These are phyloP conservation scores for Lycodopsis pacificus DNA, from an alignment of 2,797 vertebrate genomes.

Conservation along the genomic window DNA sequence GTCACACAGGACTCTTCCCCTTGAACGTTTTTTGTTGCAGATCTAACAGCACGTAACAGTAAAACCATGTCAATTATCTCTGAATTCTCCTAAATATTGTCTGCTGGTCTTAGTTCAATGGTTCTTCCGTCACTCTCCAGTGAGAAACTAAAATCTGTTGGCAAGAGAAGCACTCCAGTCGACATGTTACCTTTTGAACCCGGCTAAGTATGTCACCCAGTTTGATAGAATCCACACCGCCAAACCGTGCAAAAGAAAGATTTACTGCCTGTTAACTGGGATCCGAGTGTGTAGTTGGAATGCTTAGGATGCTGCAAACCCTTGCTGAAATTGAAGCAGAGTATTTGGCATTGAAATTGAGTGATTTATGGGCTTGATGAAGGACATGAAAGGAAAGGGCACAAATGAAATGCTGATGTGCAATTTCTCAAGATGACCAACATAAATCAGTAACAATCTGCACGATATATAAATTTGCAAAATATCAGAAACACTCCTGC, in stretches of 20 bases:
- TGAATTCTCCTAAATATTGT: conserved; percentile 43
- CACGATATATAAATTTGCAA: not conserved
- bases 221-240: conserved; percentile 50
- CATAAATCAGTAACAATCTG: conserved; percentile 13
- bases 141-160: conserved; percentile 31
- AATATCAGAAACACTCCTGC: not conserved
- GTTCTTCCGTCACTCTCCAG: conserved; percentile 26
- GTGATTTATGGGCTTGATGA: conserved; percentile 35
- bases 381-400: conserved; percentile 32
- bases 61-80: conserved; percentile 53
- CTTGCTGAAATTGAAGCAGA: conserved; percentile 38
- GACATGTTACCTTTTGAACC: conserved; percentile 76
- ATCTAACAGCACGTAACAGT: conserved; percentile 61
- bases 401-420: conserved; percentile 23
- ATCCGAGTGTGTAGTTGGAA: conserved; percentile 45
- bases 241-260: conserved; percentile 61
- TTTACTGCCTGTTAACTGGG: conserved; percentile 61
- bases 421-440: conserved; percentile 24
- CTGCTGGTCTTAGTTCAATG: conserved; percentile 31
- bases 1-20: conserved; percentile 33
- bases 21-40: conserved; percentile 34
- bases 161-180: conserved; percentile 42
- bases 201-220: conserved; percentile 63
- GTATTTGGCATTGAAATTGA: conserved; percentile 25
- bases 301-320: conserved; percentile 46